phyloP scores from a whole-genome alignment of 2,797 vertebrate genomes.

The Sebastes vulpes region DNA sequence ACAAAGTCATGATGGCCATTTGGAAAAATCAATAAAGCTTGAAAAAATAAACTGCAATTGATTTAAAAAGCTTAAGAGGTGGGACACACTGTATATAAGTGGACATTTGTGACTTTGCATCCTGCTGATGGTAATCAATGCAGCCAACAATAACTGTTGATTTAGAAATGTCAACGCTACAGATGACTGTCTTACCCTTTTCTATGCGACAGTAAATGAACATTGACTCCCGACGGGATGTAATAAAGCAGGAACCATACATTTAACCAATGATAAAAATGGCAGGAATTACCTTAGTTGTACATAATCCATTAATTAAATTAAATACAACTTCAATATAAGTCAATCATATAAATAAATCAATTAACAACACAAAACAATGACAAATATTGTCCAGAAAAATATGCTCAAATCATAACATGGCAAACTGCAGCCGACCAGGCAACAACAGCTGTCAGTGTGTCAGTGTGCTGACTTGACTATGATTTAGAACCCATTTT shows the following conservation, averaged over 20 bases:
- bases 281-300: neutral
- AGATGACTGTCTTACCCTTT: slow-evolving; percentile 5
- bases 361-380: too few species aligned
- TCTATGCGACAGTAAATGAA: neutral
- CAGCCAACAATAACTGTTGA: neutral
- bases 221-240: neutral
- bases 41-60: slow-evolving; percentile 61
- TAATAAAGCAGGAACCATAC: neutral
- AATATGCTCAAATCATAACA: too few species aligned
- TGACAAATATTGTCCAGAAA: too few species aligned
- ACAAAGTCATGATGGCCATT: slow-evolving; percentile 56
- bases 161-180: slow-evolving; percentile 25
- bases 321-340: neutral
- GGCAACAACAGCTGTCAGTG: too few species aligned
- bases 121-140: slow-evolving; percentile 40
- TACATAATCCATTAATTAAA: neutral
- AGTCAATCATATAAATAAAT: neutral
- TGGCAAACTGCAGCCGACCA: too few species aligned
- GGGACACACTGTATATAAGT: slow-evolving; percentile 16
- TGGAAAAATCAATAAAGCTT: slow-evolving; percentile 63
- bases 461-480: too few species aligned
- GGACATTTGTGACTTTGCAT: slow-evolving; percentile 23
- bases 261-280: neutral
- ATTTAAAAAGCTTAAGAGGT: slow-evolving; percentile 44
- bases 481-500: too few species aligned